These are phyloP conservation scores for Tenualosa ilisha DNA, from an alignment of 2,797 vertebrate genomes.

Conservation along the genomic window DNA sequence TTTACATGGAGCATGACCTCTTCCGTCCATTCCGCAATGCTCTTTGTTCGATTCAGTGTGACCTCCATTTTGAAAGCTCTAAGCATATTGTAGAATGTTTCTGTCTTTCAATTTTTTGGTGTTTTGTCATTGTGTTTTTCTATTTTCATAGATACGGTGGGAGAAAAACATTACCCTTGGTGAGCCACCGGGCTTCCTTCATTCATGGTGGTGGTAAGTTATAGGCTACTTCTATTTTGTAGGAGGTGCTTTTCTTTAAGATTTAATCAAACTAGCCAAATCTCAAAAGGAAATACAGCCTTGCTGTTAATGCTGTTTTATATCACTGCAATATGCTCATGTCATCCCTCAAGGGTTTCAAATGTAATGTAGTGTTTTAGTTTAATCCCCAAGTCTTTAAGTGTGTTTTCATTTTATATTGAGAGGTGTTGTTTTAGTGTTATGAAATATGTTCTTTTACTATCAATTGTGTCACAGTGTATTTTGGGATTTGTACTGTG, in stretches of 20 bases:
- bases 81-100: background rate
- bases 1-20: constrained; percentile 20
- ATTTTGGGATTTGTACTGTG: constrained; percentile 91
- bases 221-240: constrained; percentile 57
- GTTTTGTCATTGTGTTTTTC: background rate
- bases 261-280: background rate
- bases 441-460: background rate
- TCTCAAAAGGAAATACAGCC: background rate
- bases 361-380: background rate
- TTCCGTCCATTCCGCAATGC: constrained; percentile 14
- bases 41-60: constrained; percentile 23
- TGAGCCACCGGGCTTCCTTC: constrained; percentile 84
- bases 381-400: background rate
- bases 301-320: background rate
- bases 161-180: constrained; percentile 87
- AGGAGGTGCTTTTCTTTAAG: background rate
- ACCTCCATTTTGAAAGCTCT: constrained; percentile 27
- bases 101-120: background rate
- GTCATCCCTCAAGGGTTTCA: background rate
- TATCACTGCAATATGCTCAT: background rate
- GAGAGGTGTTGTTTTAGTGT: constrained; percentile 20
- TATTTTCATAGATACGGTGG: constrained; percentile 80
- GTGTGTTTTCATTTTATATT: background rate
- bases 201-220: constrained; percentile 89
- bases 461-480: constrained; percentile 68